Conservation (phyloP, 2,888 invertebrate genomes). For the Cheilosia soror region DNA sequence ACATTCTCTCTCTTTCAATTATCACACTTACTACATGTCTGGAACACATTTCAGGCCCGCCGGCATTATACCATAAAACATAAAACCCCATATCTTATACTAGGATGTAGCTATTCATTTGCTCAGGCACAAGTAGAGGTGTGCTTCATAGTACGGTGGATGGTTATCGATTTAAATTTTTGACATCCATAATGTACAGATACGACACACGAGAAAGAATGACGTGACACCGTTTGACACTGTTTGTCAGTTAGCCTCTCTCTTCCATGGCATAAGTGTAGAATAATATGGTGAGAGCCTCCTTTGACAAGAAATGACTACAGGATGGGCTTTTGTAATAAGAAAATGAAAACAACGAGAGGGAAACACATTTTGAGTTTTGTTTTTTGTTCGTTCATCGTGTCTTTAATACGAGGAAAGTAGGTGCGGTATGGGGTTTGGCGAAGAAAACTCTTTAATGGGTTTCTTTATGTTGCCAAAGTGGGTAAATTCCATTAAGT, state of each 20-base stretch:
- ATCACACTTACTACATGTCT: constrained; percentile 39
- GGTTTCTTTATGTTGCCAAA: constrained; percentile 24
- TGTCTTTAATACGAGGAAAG: constrained; percentile 12
- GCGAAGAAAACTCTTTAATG: constrained; percentile 33
- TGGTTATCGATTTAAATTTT: constrained; percentile 69
- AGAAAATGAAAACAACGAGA: constrained; percentile 33
- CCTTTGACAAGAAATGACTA: constrained; percentile 33
- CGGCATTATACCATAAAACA: constrained; percentile 15
- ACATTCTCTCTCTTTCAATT: background rate
- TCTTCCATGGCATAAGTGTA: constrained; percentile 48
- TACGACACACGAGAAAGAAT: constrained; percentile 25
- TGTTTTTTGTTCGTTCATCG: constrained; percentile 2
- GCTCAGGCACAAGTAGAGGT: background rate
- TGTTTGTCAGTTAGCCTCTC: constrained; percentile 61
- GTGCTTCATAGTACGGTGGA: constrained; percentile 35
- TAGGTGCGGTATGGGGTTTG: background rate
- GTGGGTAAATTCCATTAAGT: constrained; percentile 60
- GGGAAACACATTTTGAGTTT: constrained; percentile 7
- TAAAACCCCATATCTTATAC: background rate
- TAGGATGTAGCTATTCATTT: constrained; percentile 23
- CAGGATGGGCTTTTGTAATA: constrained; percentile 42
- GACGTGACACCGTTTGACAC: constrained; percentile 67
- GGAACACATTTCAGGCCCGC: constrained; percentile 19
- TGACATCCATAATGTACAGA: constrained; percentile 52
- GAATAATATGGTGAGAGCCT: constrained; percentile 36